Percentiles rank a stretch among this genome's conserved stretches.
phyloP scores from a whole-genome alignment of 1,140 invertebrate genomes.

The Calosoma granatense region DNA sequence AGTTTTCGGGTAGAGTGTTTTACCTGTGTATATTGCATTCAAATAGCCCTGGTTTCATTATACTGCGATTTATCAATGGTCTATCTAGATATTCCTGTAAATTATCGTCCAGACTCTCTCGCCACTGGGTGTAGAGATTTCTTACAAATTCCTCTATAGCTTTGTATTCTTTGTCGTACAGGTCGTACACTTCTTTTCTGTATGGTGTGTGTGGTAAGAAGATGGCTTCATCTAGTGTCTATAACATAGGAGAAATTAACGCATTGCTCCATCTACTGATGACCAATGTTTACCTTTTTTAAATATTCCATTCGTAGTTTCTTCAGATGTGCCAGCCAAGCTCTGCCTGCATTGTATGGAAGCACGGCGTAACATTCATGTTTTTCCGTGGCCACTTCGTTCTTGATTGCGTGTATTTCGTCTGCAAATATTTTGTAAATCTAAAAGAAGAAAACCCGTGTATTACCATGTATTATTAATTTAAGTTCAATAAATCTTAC shows the following conservation, averaged over 20 bases:
- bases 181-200: conserved; percentile 56
- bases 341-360: conserved; percentile 60
- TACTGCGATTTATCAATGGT: conserved; percentile 57
- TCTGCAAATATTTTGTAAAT: conserved; percentile 66
- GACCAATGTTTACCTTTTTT: conserved; percentile 37
- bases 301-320: conserved; percentile 48
- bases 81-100: conserved; percentile 52
- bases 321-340: conserved; percentile 49
- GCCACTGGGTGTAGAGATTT: conserved; percentile 55
- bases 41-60: conserved; percentile 49
- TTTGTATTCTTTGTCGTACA: conserved; percentile 51
- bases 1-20: background rate
- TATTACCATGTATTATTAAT: background rate
- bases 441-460: conserved; percentile 39
- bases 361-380: conserved; percentile 50
- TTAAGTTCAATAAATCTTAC: conserved; percentile 15
- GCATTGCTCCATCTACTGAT: background rate
- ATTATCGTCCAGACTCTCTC: conserved; percentile 44
- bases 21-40: conserved; percentile 73
- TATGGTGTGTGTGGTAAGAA: conserved; percentile 61
- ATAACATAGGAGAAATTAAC: conserved; percentile 21
- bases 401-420: conserved; percentile 65
- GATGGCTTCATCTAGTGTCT: conserved; percentile 54
- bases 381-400: conserved; percentile 52
- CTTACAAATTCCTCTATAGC: conserved; percentile 54